Base-by-base conservation (phyloP, 2,888 invertebrate genomes). In the Linnaemya vulpina region DNA sequence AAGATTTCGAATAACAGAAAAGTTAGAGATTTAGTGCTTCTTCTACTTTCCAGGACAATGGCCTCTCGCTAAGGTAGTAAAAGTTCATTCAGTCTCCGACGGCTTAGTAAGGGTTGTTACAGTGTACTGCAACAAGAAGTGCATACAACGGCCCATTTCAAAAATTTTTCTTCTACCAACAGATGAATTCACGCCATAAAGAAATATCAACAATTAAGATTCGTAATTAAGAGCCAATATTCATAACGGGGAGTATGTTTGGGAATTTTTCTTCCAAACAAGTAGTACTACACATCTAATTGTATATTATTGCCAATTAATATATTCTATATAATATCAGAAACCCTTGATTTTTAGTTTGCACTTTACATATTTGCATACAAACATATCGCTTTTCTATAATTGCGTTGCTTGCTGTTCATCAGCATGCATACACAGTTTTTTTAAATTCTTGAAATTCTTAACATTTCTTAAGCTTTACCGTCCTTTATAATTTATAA, bases 11-110 rank as follows among this genome's bases (percentile, higher is more conserved):
- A 9, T 1, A 55, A 84, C 62, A 62, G 71, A 11, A 68, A 83
- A 71, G 40, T 78, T 13, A 67, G 75, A 13, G 77, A 85, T 11
- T 17, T 86, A 15, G 86, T 86, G 3, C 53, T 81, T 46, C 38
- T 85, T 3, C 25, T 17, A 10, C 70, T 2, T 67, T n/a, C 86
- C 86, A 38, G 81, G 49, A 3, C 79, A 83, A 49, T 84, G 63
- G 83, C 13, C 22, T 5, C 46, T 84, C 2, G 86, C 68, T 1
- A 70, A 65, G 53, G 55, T 84, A 15, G 22, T 63, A 5, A 63
- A 84, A 53, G 51, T 77, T 7, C 79, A 86, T 17, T 83, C 84
- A 58, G 79, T 74, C 22, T 20, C 49, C 11, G 84, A 86, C 63
- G 77, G 74, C 30, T 43, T 62, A 25, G 77, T 84, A 20, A 75